phyloP scores from a whole-genome alignment of 2,888 invertebrate species.

The Abrostola triplasia region DNA sequence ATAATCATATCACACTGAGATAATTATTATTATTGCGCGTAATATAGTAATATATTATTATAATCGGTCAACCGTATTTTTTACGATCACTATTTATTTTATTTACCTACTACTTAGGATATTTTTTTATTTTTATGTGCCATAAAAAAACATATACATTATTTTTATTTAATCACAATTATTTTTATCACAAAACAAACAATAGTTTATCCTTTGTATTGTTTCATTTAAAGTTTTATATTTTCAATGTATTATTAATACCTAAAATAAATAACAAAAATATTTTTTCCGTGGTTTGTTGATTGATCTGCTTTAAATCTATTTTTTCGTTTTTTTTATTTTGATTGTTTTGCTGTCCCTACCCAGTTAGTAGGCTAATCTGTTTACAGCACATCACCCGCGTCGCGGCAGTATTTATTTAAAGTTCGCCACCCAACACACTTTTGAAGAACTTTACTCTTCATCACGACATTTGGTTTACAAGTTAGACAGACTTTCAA shows the following conservation, averaged over 20 bases:
- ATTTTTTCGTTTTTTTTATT: neutral
- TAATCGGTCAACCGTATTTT: conserved; percentile 42
- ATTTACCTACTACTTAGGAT: too few species aligned
- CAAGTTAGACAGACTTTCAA: neutral
- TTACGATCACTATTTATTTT: conserved; percentile 34
- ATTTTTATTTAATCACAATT: too few species aligned
- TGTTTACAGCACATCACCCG: conserved; percentile 72
- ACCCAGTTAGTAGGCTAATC: conserved; percentile 76
- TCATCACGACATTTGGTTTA: conserved; percentile 8
- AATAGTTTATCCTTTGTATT: too few species aligned
- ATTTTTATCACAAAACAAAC: too few species aligned
- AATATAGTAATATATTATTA: conserved; percentile 33
- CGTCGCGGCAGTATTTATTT: conserved; percentile 63
- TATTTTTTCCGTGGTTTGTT: too few species aligned
- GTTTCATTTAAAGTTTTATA: too few species aligned
- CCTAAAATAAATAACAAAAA: too few species aligned
- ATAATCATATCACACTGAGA: neutral
- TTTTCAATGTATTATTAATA: too few species aligned
- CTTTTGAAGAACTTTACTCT: conserved; percentile 7
- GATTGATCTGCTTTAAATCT: too few species aligned
- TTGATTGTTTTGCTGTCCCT: conserved; percentile 59
- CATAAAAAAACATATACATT: too few species aligned
- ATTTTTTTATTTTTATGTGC: too few species aligned
- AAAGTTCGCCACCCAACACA: conserved; percentile 47
- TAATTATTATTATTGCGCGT: conserved; percentile 26